Conservation (phyloP, 2,113 vertebrate species). For the Gorsachius goisagi region DNA sequence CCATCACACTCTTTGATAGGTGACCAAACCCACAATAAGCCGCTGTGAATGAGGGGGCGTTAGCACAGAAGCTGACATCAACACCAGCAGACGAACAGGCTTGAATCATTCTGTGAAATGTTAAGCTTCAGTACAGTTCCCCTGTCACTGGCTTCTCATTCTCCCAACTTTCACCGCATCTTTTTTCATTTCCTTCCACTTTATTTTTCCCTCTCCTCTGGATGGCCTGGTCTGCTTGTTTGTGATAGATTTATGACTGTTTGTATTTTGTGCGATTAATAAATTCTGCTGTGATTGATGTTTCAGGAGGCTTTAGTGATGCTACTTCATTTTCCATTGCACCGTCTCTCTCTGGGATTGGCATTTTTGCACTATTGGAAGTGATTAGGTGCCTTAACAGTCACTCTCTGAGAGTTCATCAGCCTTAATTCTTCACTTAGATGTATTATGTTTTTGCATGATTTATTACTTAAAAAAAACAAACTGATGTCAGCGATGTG, state of each 20-base stretch:
- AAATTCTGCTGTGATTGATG: constrained; percentile 29
- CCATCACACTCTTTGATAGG: neutral
- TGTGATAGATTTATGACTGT: neutral
- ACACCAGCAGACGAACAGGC: neutral
- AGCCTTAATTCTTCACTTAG: constrained; percentile 7
- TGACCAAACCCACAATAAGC: neutral
- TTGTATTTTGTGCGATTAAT: constrained; percentile 21
- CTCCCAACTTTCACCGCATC: neutral
- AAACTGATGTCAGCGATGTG: neutral
- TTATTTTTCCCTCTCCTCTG: neutral
- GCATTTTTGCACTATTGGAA: neutral
- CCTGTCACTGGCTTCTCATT: neutral
- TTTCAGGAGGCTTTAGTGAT: neutral
- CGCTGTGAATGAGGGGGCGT: neutral
- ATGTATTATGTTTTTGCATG: neutral
- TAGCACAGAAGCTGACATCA: neutral
- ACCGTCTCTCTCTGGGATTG: neutral
- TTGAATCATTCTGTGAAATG: neutral
- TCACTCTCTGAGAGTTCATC: neutral
- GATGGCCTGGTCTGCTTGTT: neutral
- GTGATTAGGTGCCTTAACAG: neutral
- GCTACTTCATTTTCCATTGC: neutral
- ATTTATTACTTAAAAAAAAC: neutral
- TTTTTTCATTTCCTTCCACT: neutral
- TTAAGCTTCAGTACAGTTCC: neutral